A percentile compares a stretch with the other conserved stretches of the same genome.
These are phyloP conservation scores for Corythaixoides concolor DNA, from an alignment of 2,113 vertebrate species.

Conservation along the genomic window DNA sequence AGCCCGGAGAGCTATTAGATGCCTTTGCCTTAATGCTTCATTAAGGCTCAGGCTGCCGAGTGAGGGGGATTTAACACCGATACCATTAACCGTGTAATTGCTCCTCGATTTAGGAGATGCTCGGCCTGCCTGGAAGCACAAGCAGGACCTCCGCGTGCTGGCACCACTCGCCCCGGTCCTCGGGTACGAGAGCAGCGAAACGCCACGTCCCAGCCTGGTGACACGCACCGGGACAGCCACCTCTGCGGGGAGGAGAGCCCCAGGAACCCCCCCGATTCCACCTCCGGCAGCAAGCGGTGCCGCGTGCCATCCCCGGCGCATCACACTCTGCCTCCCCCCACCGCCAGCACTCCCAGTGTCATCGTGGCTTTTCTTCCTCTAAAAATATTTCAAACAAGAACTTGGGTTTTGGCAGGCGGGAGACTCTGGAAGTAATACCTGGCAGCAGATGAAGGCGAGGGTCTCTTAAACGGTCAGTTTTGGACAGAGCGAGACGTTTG, in stretches of 20 bases:
- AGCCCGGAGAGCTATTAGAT: background rate
- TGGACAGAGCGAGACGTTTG: slow-evolving; percentile 43
- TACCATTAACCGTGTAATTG: slow-evolving; percentile 64
- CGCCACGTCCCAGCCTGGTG: background rate
- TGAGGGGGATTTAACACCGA: slow-evolving; percentile 56
- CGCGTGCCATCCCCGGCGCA: background rate
- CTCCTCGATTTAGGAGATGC: slow-evolving; percentile 48
- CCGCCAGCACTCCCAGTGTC: rapidly evolving
- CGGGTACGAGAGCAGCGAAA: rapidly evolving
- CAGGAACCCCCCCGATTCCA: background rate
- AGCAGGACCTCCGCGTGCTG: background rate
- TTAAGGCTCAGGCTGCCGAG: slow-evolving; percentile 44
- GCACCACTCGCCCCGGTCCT: background rate
- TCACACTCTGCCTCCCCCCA: background rate
- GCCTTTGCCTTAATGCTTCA: slow-evolving; percentile 58
- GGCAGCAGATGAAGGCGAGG: slow-evolving; percentile 63
- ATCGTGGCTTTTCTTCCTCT: background rate
- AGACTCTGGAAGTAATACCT: slow-evolving; percentile 48
- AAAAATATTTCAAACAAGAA: slow-evolving; percentile 21
- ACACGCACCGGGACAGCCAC: background rate
- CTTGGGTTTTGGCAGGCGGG: slow-evolving; percentile 20
- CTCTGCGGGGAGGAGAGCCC: background rate
- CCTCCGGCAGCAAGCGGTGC: background rate
- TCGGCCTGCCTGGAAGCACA: background rate
- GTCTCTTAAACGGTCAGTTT: slow-evolving; percentile 66